Conservation (phyloP, 2,797 vertebrate genomes). For the Balearica regulorum region DNA sequence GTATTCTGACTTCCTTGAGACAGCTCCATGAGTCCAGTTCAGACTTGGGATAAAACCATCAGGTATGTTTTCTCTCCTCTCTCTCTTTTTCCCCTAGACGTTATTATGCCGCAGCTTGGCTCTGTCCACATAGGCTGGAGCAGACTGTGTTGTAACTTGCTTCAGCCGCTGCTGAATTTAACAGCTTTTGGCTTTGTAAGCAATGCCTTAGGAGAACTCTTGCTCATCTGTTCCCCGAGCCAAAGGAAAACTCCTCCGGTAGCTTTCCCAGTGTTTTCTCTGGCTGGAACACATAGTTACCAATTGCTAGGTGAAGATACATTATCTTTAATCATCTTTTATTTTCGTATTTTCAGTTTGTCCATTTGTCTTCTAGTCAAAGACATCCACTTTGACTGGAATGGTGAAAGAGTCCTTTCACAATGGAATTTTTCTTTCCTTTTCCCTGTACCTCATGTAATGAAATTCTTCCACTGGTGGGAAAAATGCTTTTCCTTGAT, state of each 20-base stretch:
- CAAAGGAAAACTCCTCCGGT: conserved; percentile 59
- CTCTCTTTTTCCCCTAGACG: not conserved
- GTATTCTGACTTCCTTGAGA: not conserved
- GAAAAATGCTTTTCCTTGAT: conserved; percentile 6
- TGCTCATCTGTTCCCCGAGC: conserved; percentile 54
- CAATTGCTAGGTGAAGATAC: conserved; percentile 46
- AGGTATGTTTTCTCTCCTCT: not conserved
- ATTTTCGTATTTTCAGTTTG: not conserved
- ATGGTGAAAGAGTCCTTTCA: not conserved
- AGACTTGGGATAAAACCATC: not conserved
- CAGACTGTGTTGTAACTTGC: conserved; percentile 51
- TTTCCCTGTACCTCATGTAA: not conserved
- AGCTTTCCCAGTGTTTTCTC: conserved; percentile 64
- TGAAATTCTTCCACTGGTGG: not conserved
- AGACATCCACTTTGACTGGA: not conserved
- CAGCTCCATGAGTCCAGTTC: not conserved
- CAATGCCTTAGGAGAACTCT: conserved; percentile 54
- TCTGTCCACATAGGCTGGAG: conserved; percentile 37
- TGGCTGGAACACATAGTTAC: conserved; percentile 47
- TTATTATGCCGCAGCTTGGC: conserved; percentile 36
- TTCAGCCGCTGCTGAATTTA: conserved; percentile 31
- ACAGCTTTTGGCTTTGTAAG: conserved; percentile 52
- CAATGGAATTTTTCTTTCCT: not conserved
- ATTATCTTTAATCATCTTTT: conserved; percentile 28
- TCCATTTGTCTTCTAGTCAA: not conserved